Base-by-base conservation (phyloP, 2,797 vertebrate genomes). In the Champsocephalus esox region DNA sequence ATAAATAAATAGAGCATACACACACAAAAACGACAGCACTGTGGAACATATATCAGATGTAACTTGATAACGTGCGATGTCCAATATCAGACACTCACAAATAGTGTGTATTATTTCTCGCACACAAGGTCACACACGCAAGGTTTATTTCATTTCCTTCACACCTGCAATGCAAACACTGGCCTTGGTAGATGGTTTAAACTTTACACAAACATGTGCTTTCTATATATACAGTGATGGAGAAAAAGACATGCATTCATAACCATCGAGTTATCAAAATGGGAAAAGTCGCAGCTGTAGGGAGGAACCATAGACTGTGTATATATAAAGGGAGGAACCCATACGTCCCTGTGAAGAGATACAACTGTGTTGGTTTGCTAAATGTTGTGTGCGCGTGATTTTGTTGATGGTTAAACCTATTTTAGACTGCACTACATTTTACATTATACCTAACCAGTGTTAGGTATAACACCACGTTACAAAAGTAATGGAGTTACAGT, bases 161-260 rank as follows among this genome's bases (percentile, higher is more conserved):
- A 85, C 89, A 90, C 79, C 77, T 88, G 88, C n/a, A 8, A 50
- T 34, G 70, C 82, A 68, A 84, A 85, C 58, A 54, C 75, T 62
- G 68, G 74, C 70, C 79, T 82, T 62, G 28, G 48, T 52, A 50
- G 51, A 80, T 65, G 66, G 24, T 70, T 77, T 44, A 66, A 57
- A 50, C 67, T 70, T 77, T 44, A 66, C 60, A 50, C 67, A 80
- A 75, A 72, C 68, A 66, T 46, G 75, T 77, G 70, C 49, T 82
- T 83, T 71, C 70, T 68, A 59, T 82, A 81, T 68, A 59, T 82
- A 81, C 75, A 58, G 14, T 48, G 50, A 65, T 32, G 21, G 19
- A 83, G 16, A 83, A 84, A 89, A 84, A 87, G 74, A 55, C 61
- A 9, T 19, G 41, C 80, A 79, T 88, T 89, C 75, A 75, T 56